These are phyloP conservation scores for Drosophila mercatorum DNA, from an alignment of 2,888 invertebrate genomes.

Conservation along the genomic window DNA sequence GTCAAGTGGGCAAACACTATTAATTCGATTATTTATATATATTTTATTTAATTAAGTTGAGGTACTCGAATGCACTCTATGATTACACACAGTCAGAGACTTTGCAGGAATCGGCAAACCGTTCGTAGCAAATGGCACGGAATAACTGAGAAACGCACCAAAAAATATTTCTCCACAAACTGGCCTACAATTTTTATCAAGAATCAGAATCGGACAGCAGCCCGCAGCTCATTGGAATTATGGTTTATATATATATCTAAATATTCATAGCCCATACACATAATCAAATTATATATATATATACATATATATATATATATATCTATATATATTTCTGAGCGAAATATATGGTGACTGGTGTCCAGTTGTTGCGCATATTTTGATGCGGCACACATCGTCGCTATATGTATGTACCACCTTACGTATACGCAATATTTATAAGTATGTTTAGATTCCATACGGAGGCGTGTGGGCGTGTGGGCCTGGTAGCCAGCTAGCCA, in stretches of 20 bases:
- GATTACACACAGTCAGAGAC: slow-evolving; percentile 46
- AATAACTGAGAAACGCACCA: slow-evolving; percentile 81
- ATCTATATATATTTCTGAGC: neutral
- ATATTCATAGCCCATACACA: slow-evolving; percentile 29
- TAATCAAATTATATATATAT: slow-evolving; percentile 1
- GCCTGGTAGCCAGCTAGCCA: neutral
- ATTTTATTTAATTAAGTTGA: too few relatives aligned
- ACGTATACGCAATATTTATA: slow-evolving; percentile 36
- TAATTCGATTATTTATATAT: neutral
- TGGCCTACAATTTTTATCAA: slow-evolving; percentile 48
- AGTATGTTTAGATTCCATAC: slow-evolving; percentile 57
- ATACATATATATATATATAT: slow-evolving; percentile 12
- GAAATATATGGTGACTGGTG: slow-evolving; percentile 26
- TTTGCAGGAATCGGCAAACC: slow-evolving; percentile 69
- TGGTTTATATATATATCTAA: slow-evolving; percentile 24
- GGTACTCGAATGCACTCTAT: neutral
- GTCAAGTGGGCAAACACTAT: neutral
- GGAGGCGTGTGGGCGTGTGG: slow-evolving; percentile 26
- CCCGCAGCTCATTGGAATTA: slow-evolving; percentile 63
- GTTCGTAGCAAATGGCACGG: slow-evolving; percentile 83
- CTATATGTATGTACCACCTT: slow-evolving; percentile 12
- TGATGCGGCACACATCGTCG: slow-evolving; percentile 38
- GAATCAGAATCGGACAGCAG: slow-evolving; percentile 55
- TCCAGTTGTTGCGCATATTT: slow-evolving; percentile 76
- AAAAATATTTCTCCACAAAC: slow-evolving; percentile 80